These are phyloP conservation scores for Drosophila stalkeri DNA, from an alignment of 2,888 invertebrate species.

Conservation along the genomic window DNA sequence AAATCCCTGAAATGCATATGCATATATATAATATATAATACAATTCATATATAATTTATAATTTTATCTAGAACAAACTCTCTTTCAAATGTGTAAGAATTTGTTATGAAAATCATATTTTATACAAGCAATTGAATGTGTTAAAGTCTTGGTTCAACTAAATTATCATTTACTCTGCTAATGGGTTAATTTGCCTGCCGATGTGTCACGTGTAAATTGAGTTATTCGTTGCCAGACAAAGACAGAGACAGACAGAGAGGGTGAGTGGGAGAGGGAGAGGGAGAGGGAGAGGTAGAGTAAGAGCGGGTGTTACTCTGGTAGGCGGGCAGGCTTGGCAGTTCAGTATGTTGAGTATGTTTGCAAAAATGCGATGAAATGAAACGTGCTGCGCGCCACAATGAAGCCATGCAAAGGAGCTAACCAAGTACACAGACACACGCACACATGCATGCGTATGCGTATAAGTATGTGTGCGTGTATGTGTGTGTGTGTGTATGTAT, in stretches of 20 bases:
- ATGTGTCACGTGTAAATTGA: slow-evolving; percentile 80
- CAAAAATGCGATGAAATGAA: slow-evolving; percentile 73
- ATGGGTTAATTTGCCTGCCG: slow-evolving; percentile 65
- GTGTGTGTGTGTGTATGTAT: neutral
- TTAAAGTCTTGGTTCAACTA: neutral
- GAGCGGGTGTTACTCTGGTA: neutral
- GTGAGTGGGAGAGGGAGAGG: neutral
- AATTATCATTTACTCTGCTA: slow-evolving; percentile 36
- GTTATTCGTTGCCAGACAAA: slow-evolving; percentile 58
- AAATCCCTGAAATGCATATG: too few relatives aligned
- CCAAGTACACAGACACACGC: slow-evolving; percentile 21
- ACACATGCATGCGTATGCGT: slow-evolving; percentile 14
- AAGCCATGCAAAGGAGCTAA: slow-evolving; percentile 75
- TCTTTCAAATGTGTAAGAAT: neutral
- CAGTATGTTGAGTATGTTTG: slow-evolving; percentile 39
- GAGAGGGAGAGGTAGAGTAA: neutral
- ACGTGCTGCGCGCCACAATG: slow-evolving; percentile 79
- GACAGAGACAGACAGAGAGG: neutral
- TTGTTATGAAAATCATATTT: neutral
- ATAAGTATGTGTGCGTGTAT: neutral
- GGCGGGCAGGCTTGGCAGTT: slow-evolving; percentile 6
- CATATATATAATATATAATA: too few relatives aligned
- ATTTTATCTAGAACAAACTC: too few relatives aligned
- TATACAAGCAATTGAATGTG: neutral
- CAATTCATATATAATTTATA: neutral